A percentile compares a stretch with the other conserved stretches of the same genome.
Conservation (phyloP, 1,140 invertebrate species). For the Pinna nobilis region DNA sequence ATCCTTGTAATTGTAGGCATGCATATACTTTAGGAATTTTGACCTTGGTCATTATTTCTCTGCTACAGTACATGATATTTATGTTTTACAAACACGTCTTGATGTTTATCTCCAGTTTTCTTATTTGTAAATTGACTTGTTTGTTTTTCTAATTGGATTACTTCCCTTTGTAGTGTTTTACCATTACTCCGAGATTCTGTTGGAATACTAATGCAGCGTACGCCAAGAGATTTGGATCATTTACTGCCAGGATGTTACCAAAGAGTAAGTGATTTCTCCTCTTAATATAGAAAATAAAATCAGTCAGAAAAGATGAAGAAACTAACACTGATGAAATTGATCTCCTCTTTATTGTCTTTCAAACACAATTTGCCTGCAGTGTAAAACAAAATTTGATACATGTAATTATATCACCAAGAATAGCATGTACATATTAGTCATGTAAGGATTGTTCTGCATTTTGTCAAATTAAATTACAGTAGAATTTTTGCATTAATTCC, state of each 20-base stretch:
- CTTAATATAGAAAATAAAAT: background rate
- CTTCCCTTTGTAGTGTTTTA: conserved; percentile 72
- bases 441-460: too few relatives aligned
- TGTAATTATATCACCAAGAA: too few relatives aligned
- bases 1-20: background rate
- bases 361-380: too few relatives aligned
- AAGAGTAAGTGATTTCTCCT: conserved; percentile 77
- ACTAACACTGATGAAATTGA: too few relatives aligned
- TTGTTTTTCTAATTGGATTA: background rate
- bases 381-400: too few relatives aligned
- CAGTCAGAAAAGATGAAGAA: too few relatives aligned
- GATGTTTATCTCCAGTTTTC: background rate
- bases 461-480: too few relatives aligned
- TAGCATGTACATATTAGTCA: too few relatives aligned
- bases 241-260: conserved; percentile 91
- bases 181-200: conserved; percentile 83
- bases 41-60: background rate
- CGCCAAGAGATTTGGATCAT: conserved; percentile 87
- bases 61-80: background rate
- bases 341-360: too few relatives aligned
- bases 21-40: background rate
- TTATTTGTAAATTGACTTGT: background rate
- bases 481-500: too few relatives aligned
- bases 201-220: conserved; percentile 93
- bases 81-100: background rate